These are phyloP conservation scores for Brenthis ino DNA, from an alignment of 2,888 invertebrate genomes.

Conservation along the genomic window DNA sequence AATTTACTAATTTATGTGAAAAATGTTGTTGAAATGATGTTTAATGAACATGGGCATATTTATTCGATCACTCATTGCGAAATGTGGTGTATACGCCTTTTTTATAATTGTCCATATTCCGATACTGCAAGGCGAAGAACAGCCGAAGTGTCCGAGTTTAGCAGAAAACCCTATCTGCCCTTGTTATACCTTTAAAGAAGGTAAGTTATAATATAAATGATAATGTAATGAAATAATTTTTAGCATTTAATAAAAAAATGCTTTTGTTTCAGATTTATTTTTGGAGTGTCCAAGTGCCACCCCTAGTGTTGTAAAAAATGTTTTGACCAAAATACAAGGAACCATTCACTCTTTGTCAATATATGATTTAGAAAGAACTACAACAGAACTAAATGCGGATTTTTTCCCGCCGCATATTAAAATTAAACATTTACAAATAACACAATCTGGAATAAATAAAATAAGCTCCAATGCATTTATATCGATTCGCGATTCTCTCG, in stretches of 20 bases:
- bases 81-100: constrained; percentile 82
- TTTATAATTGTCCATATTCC: constrained; percentile 72
- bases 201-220: constrained; percentile 54
- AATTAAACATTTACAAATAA: constrained; percentile 89
- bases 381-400: constrained; percentile 88
- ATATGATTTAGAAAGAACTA: constrained; percentile 92
- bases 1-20: constrained; percentile 58
- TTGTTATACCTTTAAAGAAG: constrained; percentile 96
- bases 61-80: constrained; percentile 66
- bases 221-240: background rate
- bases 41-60: constrained; percentile 65
- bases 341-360: constrained; percentile 92
- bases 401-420: constrained; percentile 87
- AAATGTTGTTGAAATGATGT: constrained; percentile 77
- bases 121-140: constrained; percentile 81
- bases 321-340: constrained; percentile 86
- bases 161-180: constrained; percentile 92
- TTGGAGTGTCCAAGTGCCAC: constrained; percentile 94
- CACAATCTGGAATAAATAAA: constrained; percentile 87
- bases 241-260: background rate
- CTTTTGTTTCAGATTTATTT: constrained; percentile 84
- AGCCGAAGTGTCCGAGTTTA: constrained; percentile 86
- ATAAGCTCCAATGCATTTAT: constrained; percentile 87
- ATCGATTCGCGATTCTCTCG: constrained; percentile 86
- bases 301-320: constrained; percentile 87